Base-by-base conservation (phyloP, 2,113 vertebrate species). In the Cyanistes caeruleus region DNA sequence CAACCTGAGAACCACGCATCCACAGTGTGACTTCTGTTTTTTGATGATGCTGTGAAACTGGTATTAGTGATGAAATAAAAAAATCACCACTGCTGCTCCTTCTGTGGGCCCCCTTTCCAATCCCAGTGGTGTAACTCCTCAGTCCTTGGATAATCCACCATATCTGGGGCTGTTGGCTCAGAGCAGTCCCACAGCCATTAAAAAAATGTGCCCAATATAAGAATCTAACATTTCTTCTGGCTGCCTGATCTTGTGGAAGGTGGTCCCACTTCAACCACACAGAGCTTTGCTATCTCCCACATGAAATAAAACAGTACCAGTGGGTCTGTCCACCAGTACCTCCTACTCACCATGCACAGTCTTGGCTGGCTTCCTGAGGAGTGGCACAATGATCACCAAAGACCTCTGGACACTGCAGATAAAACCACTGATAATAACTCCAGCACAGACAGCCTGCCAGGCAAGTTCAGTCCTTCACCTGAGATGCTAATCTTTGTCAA, bases 41-140 rank as follows among this genome's bases (percentile, higher is more conserved):
- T 59, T 18, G 5, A 49, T 48, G 44, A 27, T 65, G 15, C 21
- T 0, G 1, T 56, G 55, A 69, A 64, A 39, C 18, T 0, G 0
- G 5, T 41, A 23, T 18, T 22, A 37, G 8, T 49, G n/a, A 53
- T 13, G 30, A 80, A 79, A 74, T 31, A 30, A 24, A 51, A 63
- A 72, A 28, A 17, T 53, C n/a, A 37, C 12, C 7, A 4, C 37
- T 53, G 28, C 20, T 87, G 4, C 17, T 73, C 15, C 14, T 74
- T 58, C 63, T 51, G 53, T 55, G 13, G 22, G 9, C 2, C 10
- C 19, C 4, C 18, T 49, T 74, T 39, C 35, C 37, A 79, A 13
- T 21, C 12, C 23, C 55, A 55, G 20, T 25, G 22, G 15, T 58
- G 9, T 15, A 58, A 11, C 13, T 44, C 18, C n/a, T 18, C 3